These are phyloP conservation scores for Tachyglossus aculeatus DNA, from an alignment of 2,797 vertebrate genomes.

Conservation along the genomic window DNA sequence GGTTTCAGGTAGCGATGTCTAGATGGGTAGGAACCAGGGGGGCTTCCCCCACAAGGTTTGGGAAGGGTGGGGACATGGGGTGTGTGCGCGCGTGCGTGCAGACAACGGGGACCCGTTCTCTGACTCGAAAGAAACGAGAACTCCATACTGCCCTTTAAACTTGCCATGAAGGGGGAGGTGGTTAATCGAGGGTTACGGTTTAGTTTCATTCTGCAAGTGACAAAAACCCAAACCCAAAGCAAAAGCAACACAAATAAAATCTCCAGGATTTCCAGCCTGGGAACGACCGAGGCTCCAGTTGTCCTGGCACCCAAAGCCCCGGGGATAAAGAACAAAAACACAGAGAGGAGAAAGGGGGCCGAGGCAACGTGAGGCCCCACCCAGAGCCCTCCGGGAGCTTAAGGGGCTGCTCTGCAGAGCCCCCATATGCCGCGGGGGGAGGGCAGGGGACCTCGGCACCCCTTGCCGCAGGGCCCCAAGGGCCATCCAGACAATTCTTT, in stretches of 20 bases:
- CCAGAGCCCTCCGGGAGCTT: conserved; percentile 63
- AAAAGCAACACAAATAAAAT: conserved; percentile 67
- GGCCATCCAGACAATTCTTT: neutral
- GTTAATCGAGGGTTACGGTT: conserved; percentile 78
- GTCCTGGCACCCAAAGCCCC: conserved; percentile 66
- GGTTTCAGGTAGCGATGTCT: conserved; percentile 17
- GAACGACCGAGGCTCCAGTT: conserved; percentile 65
- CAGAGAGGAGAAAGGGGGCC: conserved; percentile 27
- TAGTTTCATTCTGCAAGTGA: conserved; percentile 77
- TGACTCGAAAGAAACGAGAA: conserved; percentile 62
- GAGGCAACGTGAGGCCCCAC: conserved; percentile 59
- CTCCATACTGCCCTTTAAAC: conserved; percentile 83
- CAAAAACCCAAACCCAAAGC: conserved; percentile 35
- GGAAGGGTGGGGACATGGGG: neutral
- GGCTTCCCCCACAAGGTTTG: conserved; percentile 26
- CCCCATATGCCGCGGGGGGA: no score
- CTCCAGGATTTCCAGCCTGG: conserved; percentile 73
- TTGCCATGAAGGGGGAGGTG: conserved; percentile 73
- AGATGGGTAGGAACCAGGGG: conserved; percentile 18
- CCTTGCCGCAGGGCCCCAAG: no score
- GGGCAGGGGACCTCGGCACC: no score
- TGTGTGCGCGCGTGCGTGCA: conserved; percentile 14
- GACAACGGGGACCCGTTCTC: conserved; percentile 52
- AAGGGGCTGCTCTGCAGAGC: conserved; percentile 66
- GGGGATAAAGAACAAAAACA: conserved; percentile 55